phyloP scores from a whole-genome alignment of 2,888 invertebrate species.

The Norana najaformis region DNA sequence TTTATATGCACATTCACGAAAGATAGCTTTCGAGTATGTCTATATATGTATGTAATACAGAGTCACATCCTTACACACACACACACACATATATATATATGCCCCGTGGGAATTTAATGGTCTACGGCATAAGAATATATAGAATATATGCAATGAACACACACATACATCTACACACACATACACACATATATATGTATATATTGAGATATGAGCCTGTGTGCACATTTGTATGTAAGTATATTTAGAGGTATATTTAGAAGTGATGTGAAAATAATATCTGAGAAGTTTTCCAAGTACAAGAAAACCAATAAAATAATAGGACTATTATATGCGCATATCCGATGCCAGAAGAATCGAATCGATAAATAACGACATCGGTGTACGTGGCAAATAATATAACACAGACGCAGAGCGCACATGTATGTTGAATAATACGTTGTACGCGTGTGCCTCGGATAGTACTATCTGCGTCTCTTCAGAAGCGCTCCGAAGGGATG shows the following conservation, averaged over 20 bases:
- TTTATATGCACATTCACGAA: no score
- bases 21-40: background rate
- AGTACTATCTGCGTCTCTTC: constrained; percentile 2
- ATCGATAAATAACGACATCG: background rate
- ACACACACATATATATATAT: no score
- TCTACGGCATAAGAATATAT: no score
- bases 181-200: background rate
- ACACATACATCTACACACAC: no score
- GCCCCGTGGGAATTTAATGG: no score
- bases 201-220: background rate
- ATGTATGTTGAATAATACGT: no score
- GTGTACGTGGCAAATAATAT: background rate
- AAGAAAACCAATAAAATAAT: background rate
- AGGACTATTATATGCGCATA: background rate
- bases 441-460: background rate
- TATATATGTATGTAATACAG: no score
- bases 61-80: no score
- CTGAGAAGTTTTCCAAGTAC: background rate
- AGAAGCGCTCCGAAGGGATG: background rate
- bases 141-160: no score
- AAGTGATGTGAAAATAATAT: background rate
- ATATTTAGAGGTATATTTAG: background rate
- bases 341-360: background rate
- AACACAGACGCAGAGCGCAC: no score
- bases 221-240: background rate